phyloP scores from a whole-genome alignment of 2,797 vertebrate genomes.

The Mico argentatus region DNA sequence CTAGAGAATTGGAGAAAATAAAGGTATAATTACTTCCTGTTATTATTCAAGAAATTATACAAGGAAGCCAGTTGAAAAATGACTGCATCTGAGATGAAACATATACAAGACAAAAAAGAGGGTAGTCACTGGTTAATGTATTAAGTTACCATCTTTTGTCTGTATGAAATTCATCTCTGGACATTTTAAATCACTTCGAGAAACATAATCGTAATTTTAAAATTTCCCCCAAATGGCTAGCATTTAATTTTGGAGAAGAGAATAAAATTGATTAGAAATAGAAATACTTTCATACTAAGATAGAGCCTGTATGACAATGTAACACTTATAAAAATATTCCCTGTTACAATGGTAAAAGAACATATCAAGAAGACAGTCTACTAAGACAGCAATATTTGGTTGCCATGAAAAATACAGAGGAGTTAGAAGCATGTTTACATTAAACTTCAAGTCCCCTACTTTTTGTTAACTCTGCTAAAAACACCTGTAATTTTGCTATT shows the following conservation, averaged over 20 bases:
- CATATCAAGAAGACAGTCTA: neutral
- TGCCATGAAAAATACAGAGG: neutral
- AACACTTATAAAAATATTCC: neutral
- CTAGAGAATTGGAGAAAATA: neutral
- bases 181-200: neutral
- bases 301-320: neutral
- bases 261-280: constrained; percentile 6
- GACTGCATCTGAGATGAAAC: constrained; percentile 11
- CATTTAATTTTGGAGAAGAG: constrained; percentile 33
- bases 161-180: neutral
- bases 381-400: neutral
- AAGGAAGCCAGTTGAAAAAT: constrained; percentile 30
- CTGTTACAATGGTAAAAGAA: neutral
- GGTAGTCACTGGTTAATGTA: neutral
- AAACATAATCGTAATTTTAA: neutral
- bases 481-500: neutral
- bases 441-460: neutral
- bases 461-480: neutral
- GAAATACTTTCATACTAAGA: constrained; percentile 15
- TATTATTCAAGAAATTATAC: constrained; percentile 38
- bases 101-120: neutral
- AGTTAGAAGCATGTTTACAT: neutral
- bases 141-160: neutral
- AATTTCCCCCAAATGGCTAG: neutral
- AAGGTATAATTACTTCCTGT: constrained; percentile 18